These are phyloP conservation scores for Pseudomyrmex flavicornis DNA, from an alignment of 1,140 invertebrate genomes.

Conservation along the genomic window DNA sequence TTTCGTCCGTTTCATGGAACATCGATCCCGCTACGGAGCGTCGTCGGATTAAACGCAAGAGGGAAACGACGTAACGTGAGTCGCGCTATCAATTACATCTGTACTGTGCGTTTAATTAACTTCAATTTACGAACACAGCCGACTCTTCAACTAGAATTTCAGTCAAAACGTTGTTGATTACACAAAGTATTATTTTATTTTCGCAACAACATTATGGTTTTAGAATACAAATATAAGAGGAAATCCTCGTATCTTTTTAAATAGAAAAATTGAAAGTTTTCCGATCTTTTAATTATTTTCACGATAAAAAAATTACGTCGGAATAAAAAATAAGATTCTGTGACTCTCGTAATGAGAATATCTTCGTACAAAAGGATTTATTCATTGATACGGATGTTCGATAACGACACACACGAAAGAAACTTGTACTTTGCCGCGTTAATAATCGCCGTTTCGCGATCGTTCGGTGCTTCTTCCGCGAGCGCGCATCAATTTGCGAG, in stretches of 20 bases:
- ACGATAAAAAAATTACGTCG: background rate
- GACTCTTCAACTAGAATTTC: too few species aligned
- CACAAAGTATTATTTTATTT: too few species aligned
- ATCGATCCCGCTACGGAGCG: background rate
- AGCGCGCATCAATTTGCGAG: slow-evolving; percentile 70
- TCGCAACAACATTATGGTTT: too few species aligned
- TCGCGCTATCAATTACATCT: background rate
- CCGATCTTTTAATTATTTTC: too few species aligned
- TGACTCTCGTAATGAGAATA: too few species aligned
- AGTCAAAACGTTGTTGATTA: too few species aligned
- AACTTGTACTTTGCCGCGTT: background rate
- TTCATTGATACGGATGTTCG: background rate
- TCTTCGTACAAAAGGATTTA: too few species aligned
- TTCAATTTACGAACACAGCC: too few species aligned
- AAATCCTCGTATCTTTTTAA: too few species aligned
- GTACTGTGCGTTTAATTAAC: too few species aligned
- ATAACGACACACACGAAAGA: background rate
- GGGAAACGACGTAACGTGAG: slow-evolving; percentile 21
- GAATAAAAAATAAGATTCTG: background rate
- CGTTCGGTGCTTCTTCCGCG: slow-evolving; percentile 3
- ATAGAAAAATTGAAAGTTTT: too few species aligned
- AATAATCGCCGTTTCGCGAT: background rate
- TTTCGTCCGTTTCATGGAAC: slow-evolving; percentile 6
- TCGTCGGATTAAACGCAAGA: background rate
- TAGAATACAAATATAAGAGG: too few species aligned